Conservation (phyloP, 2,888 invertebrate genomes). For the Masnerella sp. region DNA sequence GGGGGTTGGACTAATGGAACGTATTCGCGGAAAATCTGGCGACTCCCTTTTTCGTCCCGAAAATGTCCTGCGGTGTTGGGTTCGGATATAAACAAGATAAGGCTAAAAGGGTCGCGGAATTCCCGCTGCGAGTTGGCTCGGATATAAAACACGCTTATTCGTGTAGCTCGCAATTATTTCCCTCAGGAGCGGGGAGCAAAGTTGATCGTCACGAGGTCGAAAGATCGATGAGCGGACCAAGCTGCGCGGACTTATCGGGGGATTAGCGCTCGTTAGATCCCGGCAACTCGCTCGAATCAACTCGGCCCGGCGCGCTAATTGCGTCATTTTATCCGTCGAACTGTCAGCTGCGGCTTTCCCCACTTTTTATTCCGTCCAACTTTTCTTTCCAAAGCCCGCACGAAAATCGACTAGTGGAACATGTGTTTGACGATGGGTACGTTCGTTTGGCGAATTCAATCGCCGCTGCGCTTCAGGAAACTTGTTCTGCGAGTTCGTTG, state of each 20-base stretch:
- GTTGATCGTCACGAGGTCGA: constrained; percentile 42
- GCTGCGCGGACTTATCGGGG: constrained; percentile 55
- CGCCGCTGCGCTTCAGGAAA: no score
- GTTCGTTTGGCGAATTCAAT: no score
- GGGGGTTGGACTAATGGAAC: constrained; percentile 4
- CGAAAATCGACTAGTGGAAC: neutral
- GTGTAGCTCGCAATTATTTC: constrained; percentile 52
- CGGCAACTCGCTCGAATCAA: constrained; percentile 42
- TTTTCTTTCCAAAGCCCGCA: constrained; percentile 5
- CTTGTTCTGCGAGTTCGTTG: no score
- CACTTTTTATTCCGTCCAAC: constrained; percentile 28
- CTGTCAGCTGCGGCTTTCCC: constrained; percentile 43
- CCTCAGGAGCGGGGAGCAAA: constrained; percentile 39
- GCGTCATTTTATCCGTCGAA: constrained; percentile 54
- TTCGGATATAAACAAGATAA: constrained; percentile 22
- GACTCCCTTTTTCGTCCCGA: neutral
- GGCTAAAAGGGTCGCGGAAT: constrained; percentile 24
- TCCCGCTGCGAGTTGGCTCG: constrained; percentile 7
- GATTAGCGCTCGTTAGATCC: constrained; percentile 58
- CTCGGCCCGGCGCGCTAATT: constrained; percentile 54
- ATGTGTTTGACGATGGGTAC: no score
- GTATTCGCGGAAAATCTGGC: neutral
- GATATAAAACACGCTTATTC: constrained; percentile 52
- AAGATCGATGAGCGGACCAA: constrained; percentile 48
- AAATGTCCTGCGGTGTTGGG: constrained; percentile 9